Conservation (phyloP, 2,888 invertebrate genomes). For the Terebella lapidaria region DNA sequence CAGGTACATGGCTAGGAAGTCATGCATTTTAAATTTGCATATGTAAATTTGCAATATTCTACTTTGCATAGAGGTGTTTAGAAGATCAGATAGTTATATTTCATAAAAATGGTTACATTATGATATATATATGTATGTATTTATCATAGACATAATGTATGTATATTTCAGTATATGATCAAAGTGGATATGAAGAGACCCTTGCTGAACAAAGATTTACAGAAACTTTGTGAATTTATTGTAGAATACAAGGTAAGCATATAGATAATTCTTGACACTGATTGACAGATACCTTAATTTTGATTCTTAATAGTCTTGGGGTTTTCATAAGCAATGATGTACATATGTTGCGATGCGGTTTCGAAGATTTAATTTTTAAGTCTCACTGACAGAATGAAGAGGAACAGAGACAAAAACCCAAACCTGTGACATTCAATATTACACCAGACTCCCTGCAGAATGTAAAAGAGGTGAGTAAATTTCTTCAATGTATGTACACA, state of each 20-base stretch:
- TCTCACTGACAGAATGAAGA: conserved; percentile 22
- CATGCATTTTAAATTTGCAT: too few species aligned
- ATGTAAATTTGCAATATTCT: too few species aligned
- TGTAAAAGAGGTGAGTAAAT: conserved; percentile 57
- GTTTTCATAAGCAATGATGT: too few species aligned
- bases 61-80: not conserved
- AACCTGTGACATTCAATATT: conserved; percentile 75
- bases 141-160: too few species aligned
- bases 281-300: too few species aligned
- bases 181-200: conserved; percentile 84
- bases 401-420: conserved; percentile 50
- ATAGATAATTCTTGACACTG: too few species aligned
- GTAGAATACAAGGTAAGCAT: conserved; percentile 70
- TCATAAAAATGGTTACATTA: not conserved
- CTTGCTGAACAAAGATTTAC: conserved; percentile 83
- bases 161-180: conserved; percentile 58
- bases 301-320: too few species aligned
- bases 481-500: not conserved
- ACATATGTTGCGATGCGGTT: too few species aligned
- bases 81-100: not conserved
- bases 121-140: too few species aligned
- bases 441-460: conserved; percentile 78
- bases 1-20: too few species aligned
- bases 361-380: conserved; percentile 29
- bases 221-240: conserved; percentile 81